phyloP scores from a whole-genome alignment of 1,140 invertebrate genomes.

The Druon quercuslanigerum region DNA sequence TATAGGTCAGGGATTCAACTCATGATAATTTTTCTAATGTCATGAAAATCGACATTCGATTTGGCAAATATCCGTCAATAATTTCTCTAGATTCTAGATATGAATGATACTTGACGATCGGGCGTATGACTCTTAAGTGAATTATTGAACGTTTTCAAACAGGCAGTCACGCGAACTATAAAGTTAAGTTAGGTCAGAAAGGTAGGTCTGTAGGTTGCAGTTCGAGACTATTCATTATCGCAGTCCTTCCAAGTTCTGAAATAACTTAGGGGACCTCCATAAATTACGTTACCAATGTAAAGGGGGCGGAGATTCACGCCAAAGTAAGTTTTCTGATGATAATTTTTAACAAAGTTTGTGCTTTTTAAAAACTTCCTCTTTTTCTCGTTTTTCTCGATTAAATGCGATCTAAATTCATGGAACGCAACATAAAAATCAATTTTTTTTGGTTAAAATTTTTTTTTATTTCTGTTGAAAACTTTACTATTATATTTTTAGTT shows the following conservation, averaged over 20 bases:
- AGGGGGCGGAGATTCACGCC: too few relatives aligned
- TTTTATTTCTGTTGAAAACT: too few relatives aligned
- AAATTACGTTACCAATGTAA: too few relatives aligned
- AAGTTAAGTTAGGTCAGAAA: constrained; percentile 15
- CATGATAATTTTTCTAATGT: background rate
- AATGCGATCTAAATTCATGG: too few relatives aligned
- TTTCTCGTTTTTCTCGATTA: too few relatives aligned
- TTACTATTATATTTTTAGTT: too few relatives aligned
- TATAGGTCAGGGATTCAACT: background rate
- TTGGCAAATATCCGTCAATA: background rate
- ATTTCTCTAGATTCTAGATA: constrained; percentile 3
- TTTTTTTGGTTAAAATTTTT: too few relatives aligned
- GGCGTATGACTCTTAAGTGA: constrained; percentile 7
- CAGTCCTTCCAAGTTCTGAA: background rate
- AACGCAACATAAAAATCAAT: too few relatives aligned
- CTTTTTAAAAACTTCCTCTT: too few relatives aligned
- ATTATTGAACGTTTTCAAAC: background rate
- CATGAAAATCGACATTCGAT: constrained; percentile 3
- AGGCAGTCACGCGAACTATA: background rate
- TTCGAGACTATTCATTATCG: background rate
- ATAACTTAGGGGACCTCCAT: too few relatives aligned
- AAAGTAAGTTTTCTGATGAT: too few relatives aligned
- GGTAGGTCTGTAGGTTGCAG: constrained; percentile 4
- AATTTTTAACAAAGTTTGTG: too few relatives aligned
- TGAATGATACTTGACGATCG: background rate